Percentiles rank a stretch among this genome's conserved stretches.
phyloP scores from a whole-genome alignment of 1,140 invertebrate genomes.

The Drosophila insularis region DNA sequence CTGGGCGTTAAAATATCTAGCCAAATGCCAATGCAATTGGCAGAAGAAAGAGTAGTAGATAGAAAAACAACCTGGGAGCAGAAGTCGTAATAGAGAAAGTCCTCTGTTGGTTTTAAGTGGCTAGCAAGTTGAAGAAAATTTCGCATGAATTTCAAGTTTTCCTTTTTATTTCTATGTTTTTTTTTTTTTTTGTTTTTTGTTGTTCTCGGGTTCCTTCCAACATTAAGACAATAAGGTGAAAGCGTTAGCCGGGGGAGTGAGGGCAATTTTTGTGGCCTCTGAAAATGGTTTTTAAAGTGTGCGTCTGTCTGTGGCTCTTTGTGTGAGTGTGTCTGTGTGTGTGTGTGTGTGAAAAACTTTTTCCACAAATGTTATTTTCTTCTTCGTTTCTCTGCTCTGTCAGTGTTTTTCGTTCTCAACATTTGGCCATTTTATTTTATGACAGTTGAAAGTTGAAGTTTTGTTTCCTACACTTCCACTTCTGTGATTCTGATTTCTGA shows the following conservation, averaged over 20 bases:
- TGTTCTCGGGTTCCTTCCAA: not conserved
- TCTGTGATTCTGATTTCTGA: conserved; percentile 7
- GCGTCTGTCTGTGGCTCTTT: not conserved
- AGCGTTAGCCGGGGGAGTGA: not conserved
- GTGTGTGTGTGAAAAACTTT: conserved; percentile 29
- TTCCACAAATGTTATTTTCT: conserved; percentile 15
- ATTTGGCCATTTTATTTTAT: conserved; percentile 47
- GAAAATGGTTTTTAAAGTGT: conserved; percentile 28
- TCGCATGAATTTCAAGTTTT: conserved; percentile 65
- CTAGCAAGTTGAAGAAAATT: conserved; percentile 37
- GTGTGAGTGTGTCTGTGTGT: not conserved
- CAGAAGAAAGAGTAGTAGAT: not conserved
- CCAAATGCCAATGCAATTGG: conserved; percentile 39
- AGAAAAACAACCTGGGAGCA: too few species aligned
- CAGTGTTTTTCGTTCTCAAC: conserved; percentile 11
- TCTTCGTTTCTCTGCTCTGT: not conserved
- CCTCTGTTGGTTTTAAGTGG: conserved; percentile 21
- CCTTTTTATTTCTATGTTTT: conserved; percentile 15
- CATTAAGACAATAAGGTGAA: conserved; percentile 51
- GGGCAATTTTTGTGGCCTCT: conserved; percentile 42
- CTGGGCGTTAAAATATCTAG: conserved; percentile 1
- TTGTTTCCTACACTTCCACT: not conserved
- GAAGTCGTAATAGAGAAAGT: too few species aligned
- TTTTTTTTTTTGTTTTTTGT: conserved; percentile 6
- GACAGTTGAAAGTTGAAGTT: conserved; percentile 30